Percentiles rank a stretch among this genome's conserved stretches.
Evolutionary conservation across 2,888 invertebrate genomes (phyloP).

Genomic region (Ferdinandea cuprea): DNA sequence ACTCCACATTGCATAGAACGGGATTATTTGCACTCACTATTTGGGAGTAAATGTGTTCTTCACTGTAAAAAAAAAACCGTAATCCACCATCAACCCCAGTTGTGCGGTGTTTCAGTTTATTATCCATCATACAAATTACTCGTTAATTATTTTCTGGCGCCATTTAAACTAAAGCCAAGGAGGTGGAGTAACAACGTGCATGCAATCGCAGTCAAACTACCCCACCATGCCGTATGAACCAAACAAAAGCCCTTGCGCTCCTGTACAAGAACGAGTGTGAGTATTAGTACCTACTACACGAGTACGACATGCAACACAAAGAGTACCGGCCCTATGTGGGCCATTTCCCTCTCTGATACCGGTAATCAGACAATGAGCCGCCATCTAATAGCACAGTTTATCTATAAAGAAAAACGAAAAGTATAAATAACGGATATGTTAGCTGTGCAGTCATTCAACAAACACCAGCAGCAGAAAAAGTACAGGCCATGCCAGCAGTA

Average conservation of each 20-base stretch:
- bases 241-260: neutral
- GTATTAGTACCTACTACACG: too few species aligned
- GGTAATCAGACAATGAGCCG: constrained; percentile 75
- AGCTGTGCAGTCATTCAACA: constrained; percentile 30
- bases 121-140: constrained; percentile 64
- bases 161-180: constrained; percentile 23
- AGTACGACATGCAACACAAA: constrained; percentile 60
- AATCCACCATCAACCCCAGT: neutral
- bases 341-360: constrained; percentile 58
- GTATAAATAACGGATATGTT: constrained; percentile 41
- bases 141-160: constrained; percentile 70
- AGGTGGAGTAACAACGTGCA: neutral
- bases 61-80: neutral
- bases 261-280: neutral
- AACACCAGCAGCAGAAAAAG: neutral
- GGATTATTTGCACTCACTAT: too few species aligned
- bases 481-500: neutral
- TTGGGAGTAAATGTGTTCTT: too few species aligned
- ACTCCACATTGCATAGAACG: too few species aligned
- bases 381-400: constrained; percentile 69
- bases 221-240: neutral
- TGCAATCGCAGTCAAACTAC: constrained; percentile 11
- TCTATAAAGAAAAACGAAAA: constrained; percentile 8
- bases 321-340: constrained; percentile 12
- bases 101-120: constrained; percentile 47